A percentile compares a stretch with the other conserved stretches of the same genome.
These are phyloP conservation scores for Epinotia brunnichana DNA, from an alignment of 2,888 invertebrate species.

Conservation along the genomic window DNA sequence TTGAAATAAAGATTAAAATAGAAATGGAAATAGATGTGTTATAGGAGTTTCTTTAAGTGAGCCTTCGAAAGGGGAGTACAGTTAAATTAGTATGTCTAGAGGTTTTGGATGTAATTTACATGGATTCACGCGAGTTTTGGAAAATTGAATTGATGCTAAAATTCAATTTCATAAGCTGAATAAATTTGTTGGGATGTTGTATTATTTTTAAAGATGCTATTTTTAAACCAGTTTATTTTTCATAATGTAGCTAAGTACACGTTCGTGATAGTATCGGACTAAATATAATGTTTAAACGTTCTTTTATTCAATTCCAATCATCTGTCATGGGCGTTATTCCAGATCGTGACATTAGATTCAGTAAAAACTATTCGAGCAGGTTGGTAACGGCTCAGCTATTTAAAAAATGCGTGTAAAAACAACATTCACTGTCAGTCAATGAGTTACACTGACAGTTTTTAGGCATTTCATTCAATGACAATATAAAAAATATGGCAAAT, in stretches of 20 bases:
- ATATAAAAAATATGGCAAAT: not conserved
- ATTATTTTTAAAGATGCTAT: not conserved
- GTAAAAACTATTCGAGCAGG: conserved; percentile 6
- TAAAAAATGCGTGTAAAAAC: conserved; percentile 22
- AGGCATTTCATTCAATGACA: not conserved
- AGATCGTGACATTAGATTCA: conserved; percentile 6
- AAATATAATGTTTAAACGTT: not conserved
- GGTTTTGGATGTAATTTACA: conserved; percentile 36
- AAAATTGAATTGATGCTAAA: conserved; percentile 15
- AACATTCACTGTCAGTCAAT: not conserved
- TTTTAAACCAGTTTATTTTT: too few relatives aligned
- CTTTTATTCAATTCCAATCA: not conserved
- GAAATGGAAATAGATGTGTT: not conserved
- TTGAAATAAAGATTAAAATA: not conserved
- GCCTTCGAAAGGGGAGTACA: conserved; percentile 14
- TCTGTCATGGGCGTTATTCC: not conserved
- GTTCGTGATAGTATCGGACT: not conserved
- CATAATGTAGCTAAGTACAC: too few relatives aligned
- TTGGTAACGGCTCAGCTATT: conserved; percentile 3
- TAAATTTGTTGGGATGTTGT: conserved; percentile 3
- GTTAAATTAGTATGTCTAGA: conserved; percentile 29
- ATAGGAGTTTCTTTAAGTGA: not conserved
- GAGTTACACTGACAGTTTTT: not conserved
- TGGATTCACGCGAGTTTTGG: conserved; percentile 21
- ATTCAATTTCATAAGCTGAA: conserved; percentile 11